A percentile compares a stretch with the other conserved stretches of the same genome.
Conservation (phyloP, 2,113 vertebrate genomes). For the Scomber colias region DNA sequence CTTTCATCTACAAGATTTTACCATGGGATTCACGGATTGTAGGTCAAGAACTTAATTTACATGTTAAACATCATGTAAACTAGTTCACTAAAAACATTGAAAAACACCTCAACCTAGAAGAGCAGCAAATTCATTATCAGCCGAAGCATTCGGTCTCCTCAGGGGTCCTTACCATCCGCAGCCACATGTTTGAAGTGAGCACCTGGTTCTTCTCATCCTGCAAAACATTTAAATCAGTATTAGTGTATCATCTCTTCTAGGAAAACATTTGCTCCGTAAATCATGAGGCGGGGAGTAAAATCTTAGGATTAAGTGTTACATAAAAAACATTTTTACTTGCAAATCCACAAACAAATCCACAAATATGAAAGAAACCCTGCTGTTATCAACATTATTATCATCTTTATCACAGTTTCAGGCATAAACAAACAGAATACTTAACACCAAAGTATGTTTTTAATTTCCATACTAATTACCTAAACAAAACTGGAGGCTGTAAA, state of each 20-base stretch:
- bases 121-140: slow-evolving; percentile 1
- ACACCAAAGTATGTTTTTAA: background rate
- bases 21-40: background rate
- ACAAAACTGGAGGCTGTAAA: background rate
- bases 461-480: slow-evolving; percentile 7
- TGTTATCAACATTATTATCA: background rate
- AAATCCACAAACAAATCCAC: background rate
- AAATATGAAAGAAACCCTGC: background rate
- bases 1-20: background rate
- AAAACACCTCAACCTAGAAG: background rate
- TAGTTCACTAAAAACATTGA: background rate
- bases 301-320: too few species aligned
- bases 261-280: background rate
- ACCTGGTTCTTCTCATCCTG: slow-evolving; percentile 90
- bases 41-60: background rate
- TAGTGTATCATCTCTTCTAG: background rate
- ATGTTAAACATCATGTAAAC: background rate
- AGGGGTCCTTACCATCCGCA: slow-evolving; percentile 84
- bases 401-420: background rate
- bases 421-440: background rate
- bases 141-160: slow-evolving; percentile 11
- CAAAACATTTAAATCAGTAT: slow-evolving; percentile 51
- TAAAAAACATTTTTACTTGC: background rate
- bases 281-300: background rate
- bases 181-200: slow-evolving; percentile 87